A percentile compares a stretch with the other conserved stretches of the same genome.
phyloP scores from a whole-genome alignment of 2,888 invertebrate species.

The Rhamphomyia laevipes region DNA sequence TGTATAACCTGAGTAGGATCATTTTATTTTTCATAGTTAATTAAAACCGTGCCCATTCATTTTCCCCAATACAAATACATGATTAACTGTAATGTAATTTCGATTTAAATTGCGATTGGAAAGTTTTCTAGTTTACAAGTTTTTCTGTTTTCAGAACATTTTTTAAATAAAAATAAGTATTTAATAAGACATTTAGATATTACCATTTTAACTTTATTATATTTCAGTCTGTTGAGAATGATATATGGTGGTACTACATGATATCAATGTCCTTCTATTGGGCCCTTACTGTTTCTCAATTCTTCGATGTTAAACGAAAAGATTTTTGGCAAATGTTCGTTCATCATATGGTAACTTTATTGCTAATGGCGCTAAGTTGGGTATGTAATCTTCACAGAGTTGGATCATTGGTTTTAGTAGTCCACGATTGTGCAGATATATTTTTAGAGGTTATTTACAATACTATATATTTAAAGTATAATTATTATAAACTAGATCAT shows the following conservation, averaged over 20 bases:
- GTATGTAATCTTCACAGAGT: conserved; percentile 84
- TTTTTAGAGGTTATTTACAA: conserved; percentile 57
- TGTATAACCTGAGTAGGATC: no score
- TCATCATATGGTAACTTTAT: conserved; percentile 89
- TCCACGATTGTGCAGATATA: conserved; percentile 85
- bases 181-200: no score
- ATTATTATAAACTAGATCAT: neutral
- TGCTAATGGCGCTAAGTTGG: conserved; percentile 87
- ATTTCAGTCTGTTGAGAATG: conserved; percentile 61
- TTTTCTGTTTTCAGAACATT: neutral
- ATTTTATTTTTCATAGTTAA: no score
- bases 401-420: conserved; percentile 76
- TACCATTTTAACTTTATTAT: neutral
- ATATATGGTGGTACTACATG: conserved; percentile 97
- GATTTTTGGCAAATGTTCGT: conserved; percentile 99
- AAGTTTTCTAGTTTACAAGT: neutral
- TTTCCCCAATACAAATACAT: no score
- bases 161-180: neutral
- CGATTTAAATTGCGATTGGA: neutral
- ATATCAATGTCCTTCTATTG: conserved; percentile 90
- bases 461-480: neutral
- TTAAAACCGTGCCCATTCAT: no score
- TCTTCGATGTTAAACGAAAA: conserved; percentile 84
- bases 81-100: no score
- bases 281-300: conserved; percentile 85